Evolutionary conservation across 92 coral and sea anemone genomes (phyloP).

Genomic region (Siderastrea siderea): DNA sequence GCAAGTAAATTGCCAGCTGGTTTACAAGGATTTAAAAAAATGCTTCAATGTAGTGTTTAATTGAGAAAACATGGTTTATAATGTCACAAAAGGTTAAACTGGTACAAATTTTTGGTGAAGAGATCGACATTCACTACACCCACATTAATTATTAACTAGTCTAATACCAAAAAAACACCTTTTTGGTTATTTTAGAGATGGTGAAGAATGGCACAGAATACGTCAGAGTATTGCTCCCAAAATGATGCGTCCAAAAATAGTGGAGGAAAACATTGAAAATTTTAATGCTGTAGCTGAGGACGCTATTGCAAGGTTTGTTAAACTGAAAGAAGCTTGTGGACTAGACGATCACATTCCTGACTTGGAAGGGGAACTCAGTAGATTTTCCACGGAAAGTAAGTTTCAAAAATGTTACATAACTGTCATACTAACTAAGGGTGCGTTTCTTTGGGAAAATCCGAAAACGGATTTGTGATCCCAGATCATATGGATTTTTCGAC

Average conservation of each 20-base stretch:
- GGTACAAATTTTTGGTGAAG: too few relatives aligned
- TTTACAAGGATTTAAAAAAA: too few relatives aligned
- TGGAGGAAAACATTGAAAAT: slow-evolving; percentile 63
- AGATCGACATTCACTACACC: background rate
- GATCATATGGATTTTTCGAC: too few relatives aligned
- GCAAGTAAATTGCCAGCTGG: too few relatives aligned
- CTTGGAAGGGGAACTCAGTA: slow-evolving; percentile 54
- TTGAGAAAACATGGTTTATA: too few relatives aligned
- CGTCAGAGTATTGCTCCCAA: slow-evolving; percentile 50
- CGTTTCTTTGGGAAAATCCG: too few relatives aligned
- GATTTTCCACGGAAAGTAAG: slow-evolving; percentile 71
- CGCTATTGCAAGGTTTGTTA: slow-evolving; percentile 47
- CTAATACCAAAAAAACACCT: background rate
- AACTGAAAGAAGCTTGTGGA: slow-evolving; percentile 35
- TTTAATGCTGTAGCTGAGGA: slow-evolving; percentile 67
- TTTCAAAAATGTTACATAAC: background rate
- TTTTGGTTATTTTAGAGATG: background rate
- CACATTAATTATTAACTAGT: background rate
- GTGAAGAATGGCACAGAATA: slow-evolving; percentile 55
- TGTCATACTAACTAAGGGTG: too few relatives aligned
- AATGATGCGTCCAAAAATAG: slow-evolving; percentile 59
- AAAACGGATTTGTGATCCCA: too few relatives aligned
- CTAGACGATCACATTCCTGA: slow-evolving; percentile 25
- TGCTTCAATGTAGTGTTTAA: too few relatives aligned
- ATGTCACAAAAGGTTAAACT: too few relatives aligned